These are phyloP conservation scores for Hyperoodon ampullatus DNA, from an alignment of 2,113 vertebrate genomes.

Conservation along the genomic window DNA sequence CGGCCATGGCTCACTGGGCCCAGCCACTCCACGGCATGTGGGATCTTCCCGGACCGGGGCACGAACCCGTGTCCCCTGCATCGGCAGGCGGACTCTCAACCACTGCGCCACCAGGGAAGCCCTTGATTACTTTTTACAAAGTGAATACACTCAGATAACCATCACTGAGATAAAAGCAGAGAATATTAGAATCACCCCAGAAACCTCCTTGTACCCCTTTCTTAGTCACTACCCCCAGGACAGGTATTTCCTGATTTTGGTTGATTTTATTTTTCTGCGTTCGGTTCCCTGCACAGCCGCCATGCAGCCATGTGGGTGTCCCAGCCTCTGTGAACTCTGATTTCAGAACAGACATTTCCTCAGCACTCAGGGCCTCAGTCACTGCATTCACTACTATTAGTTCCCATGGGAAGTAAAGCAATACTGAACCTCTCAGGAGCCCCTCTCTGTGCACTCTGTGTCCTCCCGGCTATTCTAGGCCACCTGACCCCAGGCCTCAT, in stretches of 20 bases:
- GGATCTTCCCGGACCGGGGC: too few species aligned
- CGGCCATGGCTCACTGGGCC: too few species aligned
- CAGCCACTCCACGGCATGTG: too few species aligned
- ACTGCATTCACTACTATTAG: background rate
- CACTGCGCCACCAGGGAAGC: too few species aligned
- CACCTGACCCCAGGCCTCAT: background rate
- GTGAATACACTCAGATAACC: background rate
- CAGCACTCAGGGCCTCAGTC: background rate
- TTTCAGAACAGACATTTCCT: too few species aligned
- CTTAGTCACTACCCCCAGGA: background rate
- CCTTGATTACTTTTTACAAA: background rate
- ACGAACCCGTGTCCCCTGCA: too few species aligned
- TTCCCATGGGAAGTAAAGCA: background rate
- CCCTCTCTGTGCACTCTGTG: background rate
- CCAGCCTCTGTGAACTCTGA: background rate
- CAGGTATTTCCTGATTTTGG: background rate
- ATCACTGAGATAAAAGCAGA: background rate
- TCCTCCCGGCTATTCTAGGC: background rate
- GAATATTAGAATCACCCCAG: background rate
- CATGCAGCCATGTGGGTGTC: fast-evolving
- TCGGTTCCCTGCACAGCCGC: background rate
- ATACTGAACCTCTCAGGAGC: background rate
- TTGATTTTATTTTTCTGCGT: background rate
- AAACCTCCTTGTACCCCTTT: background rate
- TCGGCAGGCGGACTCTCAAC: too few species aligned